A percentile compares a stretch with the other conserved stretches of the same genome.
Evolutionary conservation across 2,888 invertebrate genomes (phyloP).

Genomic region (Eremobia ochroleuca): DNA sequence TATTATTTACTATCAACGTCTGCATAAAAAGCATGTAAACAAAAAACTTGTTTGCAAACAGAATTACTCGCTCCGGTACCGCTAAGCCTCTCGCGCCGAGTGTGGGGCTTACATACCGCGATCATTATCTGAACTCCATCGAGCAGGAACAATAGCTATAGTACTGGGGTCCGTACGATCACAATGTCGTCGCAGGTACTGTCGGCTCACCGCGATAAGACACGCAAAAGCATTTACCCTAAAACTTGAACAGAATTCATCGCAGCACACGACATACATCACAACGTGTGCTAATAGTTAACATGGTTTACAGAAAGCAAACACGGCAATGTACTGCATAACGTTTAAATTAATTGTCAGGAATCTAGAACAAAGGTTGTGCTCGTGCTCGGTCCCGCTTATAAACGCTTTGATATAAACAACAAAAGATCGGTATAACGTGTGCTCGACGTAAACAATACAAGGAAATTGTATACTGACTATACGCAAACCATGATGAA

Average conservation of each 20-base stretch:
- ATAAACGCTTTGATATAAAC: conserved; percentile 71
- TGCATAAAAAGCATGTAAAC: conserved; percentile 48
- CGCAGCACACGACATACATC: conserved; percentile 48
- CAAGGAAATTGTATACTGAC: conserved; percentile 72
- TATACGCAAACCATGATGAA: conserved; percentile 52
- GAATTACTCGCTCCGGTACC: conserved; percentile 61
- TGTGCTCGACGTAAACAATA: conserved; percentile 75
- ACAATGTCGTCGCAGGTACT: conserved; percentile 78
- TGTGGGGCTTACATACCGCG: conserved; percentile 66
- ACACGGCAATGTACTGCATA: conserved; percentile 66
- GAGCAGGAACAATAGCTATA: conserved; percentile 83
- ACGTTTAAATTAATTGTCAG: conserved; percentile 49
- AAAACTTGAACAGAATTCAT: conserved; percentile 35
- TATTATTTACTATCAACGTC: conserved; percentile 25
- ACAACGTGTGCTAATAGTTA: conserved; percentile 20
- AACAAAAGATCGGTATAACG: conserved; percentile 76
- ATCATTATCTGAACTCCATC: conserved; percentile 81
- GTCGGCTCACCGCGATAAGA: conserved; percentile 80
- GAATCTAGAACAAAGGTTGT: conserved; percentile 63
- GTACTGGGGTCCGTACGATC: conserved; percentile 77
- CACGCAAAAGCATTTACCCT: conserved; percentile 75
- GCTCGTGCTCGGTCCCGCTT: conserved; percentile 64
- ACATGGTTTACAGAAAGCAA: conserved; percentile 38
- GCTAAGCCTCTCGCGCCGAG: conserved; percentile 69
- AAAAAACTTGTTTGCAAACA: conserved; percentile 73